A percentile compares a stretch with the other conserved stretches of the same genome.
Evolutionary conservation across 2,113 vertebrate genomes (phyloP).

Genomic region (Brachyistius frenatus): DNA sequence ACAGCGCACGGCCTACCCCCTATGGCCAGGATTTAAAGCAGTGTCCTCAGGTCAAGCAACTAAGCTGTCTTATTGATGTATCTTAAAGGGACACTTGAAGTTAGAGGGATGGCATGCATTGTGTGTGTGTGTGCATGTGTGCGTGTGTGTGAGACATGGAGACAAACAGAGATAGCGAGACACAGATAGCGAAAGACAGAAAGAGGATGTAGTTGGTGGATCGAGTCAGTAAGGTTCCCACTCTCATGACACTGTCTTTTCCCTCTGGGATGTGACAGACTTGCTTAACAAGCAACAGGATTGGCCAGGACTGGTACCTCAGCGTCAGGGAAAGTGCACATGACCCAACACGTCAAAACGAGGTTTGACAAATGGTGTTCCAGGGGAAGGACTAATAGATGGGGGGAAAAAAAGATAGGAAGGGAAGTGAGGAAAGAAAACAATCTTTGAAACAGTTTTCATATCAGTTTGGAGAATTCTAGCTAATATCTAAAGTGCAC

Average conservation of each 20-base stretch:
- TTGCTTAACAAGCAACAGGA: constrained; percentile 53
- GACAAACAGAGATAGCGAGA: background rate
- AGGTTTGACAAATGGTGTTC: constrained; percentile 23
- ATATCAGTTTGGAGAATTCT: background rate
- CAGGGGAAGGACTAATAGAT: background rate
- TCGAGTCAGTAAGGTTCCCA: constrained; percentile 21
- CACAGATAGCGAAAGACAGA: background rate
- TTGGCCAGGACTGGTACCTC: constrained; percentile 33
- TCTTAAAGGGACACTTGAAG: constrained; percentile 50
- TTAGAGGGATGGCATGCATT: constrained; percentile 36
- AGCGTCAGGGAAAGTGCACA: constrained; percentile 57
- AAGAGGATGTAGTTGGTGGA: constrained; percentile 14
- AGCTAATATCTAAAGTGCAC: background rate
- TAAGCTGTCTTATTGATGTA: constrained; percentile 55
- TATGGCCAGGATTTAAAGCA: constrained; percentile 55
- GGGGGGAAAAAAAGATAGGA: background rate
- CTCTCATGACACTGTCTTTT: constrained; percentile 12
- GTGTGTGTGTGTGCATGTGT: background rate
- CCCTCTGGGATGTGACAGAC: constrained; percentile 14
- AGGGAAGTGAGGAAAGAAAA: background rate
- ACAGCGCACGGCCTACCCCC: constrained; percentile 56
- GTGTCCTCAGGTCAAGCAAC: constrained; percentile 32
- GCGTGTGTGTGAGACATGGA: background rate
- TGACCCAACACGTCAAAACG: constrained; percentile 60
- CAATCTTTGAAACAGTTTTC: background rate